Evolutionary conservation across 2,797 vertebrate genomes (phyloP), one percentile per base, ranked within the genome.

Genomic region (Taeniopygia guttata): DNA sequence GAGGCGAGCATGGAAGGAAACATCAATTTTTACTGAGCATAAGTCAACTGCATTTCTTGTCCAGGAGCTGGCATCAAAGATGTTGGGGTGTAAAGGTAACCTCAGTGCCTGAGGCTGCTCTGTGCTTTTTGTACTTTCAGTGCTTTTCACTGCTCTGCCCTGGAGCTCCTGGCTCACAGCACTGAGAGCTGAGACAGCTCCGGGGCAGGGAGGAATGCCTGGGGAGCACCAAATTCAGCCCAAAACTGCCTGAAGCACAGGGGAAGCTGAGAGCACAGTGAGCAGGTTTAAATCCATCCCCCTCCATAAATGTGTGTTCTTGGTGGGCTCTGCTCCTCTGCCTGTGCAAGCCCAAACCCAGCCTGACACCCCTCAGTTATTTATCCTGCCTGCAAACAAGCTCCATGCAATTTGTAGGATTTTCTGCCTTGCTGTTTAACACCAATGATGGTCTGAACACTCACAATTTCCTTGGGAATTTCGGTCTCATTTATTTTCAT

Each of bases 71-170:
- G 63, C 46, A 73, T 87, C 62, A 87, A 29, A 84, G 80, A 4
- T 15, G 43, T 63, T 90, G 13, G 15, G 15, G 38, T 66, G 40
- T 36, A 79, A 69, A 92, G 84, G n/a, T 66, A 49, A 92, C 90
- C 67, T 58, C 25, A 15, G 82, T 16, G 83, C 95, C 94, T 11
- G 78, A 52, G 78, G 89, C 90, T 82, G 48, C 77, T 68, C 25
- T 69, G 43, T 72, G 76, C 27, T 6, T 26, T 56, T 72, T 81
- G 55, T 81, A 9, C 42, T 84, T 9, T 1, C 1, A 54, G 13
- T 23, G 49, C 32, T 74, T 45, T 10, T 75, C 46, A 0, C 26
- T 84, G 7, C 59, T 72, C 10, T 86, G 88, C 90, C 84, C 87
- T 64, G 5, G 7, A 92, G 77, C 88, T 75, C 73, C 75, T 45